Base-by-base conservation (phyloP, 2,797 vertebrate genomes). In the Microhierax caerulescens region DNA sequence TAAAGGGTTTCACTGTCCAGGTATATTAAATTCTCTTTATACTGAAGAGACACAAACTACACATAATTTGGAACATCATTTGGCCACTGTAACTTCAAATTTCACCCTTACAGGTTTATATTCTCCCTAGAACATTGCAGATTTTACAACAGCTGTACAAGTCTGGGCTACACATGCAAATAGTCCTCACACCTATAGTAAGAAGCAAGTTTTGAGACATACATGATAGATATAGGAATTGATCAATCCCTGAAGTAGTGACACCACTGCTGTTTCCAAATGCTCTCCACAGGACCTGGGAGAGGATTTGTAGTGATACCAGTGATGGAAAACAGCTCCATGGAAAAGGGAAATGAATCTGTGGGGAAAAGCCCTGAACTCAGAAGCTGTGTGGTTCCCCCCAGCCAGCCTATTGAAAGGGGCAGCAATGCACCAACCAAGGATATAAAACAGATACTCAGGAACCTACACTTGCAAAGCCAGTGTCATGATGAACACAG, bases 271-370 rank as follows among this genome's bases (percentile, higher is more conserved):
- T 64, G 7, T 92, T 95, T 80, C 76, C 28, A 73, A 86, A 90
- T 79, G 37, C 48, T 88, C 64, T 60, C 68, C 72, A 53, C 85
- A 97, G 96, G 61, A 23, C 32, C 32, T 7, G 3, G 10, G 11
- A 2, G 15, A 76, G 27, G 67, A 8, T 7, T 20, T 57, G 28
- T 9, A 13, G 11, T 56, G 20, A 19, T 37, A 23, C 20, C 67
- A 12, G 24, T 0, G 10, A 2, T 34, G 47, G 50, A 61, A 54
- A 94, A 50, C 11, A 87, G 36, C 85, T 56, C 15, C 19, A 63
- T 34, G 56, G 41, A 21, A 36, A 84, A 77, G 47, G 16, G 43
- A 47, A 61, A 24, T 8, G 90, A 87, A 48, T 2, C 9, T 11
- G 21, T 5, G 36, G 25, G 79, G 56, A 17, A 21, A 6, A 84